A percentile compares a stretch with the other conserved stretches of the same genome.
Evolutionary conservation across 2,113 vertebrate genomes (phyloP).

Genomic region (Microcebus lehilahytsara): DNA sequence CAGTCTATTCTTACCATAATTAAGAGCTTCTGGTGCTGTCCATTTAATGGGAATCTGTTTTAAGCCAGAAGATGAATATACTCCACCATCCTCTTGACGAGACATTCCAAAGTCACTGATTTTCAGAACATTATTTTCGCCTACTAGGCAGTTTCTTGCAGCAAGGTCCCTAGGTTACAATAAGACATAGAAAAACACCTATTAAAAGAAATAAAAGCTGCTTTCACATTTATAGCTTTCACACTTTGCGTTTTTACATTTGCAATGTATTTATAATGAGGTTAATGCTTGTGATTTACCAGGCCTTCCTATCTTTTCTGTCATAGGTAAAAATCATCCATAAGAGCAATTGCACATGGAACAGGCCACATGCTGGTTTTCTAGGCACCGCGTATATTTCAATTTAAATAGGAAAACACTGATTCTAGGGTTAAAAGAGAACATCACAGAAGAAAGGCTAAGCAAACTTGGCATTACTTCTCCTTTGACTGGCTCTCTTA

Average conservation of each 20-base stretch:
- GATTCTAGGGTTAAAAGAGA: constrained; percentile 17
- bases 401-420: constrained; percentile 55
- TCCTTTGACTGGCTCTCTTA: neutral
- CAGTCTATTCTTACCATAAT: constrained; percentile 90
- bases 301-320: constrained; percentile 46
- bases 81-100: constrained; percentile 96
- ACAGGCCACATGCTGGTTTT: constrained; percentile 47
- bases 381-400: constrained; percentile 22
- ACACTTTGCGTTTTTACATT: constrained; percentile 51
- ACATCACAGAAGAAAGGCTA: neutral
- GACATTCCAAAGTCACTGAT: constrained; percentile 99
- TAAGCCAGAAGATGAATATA: constrained; percentile 97
- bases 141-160: constrained; percentile 96
- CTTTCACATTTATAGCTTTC: constrained; percentile 52
- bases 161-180: constrained; percentile 92
- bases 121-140: constrained; percentile 93
- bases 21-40: constrained; percentile 98
- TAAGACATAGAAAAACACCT: constrained; percentile 63
- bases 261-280: constrained; percentile 48
- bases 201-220: constrained; percentile 69
- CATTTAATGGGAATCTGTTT: constrained; percentile 99
- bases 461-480: neutral
- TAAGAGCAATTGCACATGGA: neutral
- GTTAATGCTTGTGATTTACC: constrained; percentile 31
- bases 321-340: constrained; percentile 47